These are phyloP conservation scores for Agapornis canus DNA, from an alignment of 2,797 vertebrate species.

Conservation along the genomic window DNA sequence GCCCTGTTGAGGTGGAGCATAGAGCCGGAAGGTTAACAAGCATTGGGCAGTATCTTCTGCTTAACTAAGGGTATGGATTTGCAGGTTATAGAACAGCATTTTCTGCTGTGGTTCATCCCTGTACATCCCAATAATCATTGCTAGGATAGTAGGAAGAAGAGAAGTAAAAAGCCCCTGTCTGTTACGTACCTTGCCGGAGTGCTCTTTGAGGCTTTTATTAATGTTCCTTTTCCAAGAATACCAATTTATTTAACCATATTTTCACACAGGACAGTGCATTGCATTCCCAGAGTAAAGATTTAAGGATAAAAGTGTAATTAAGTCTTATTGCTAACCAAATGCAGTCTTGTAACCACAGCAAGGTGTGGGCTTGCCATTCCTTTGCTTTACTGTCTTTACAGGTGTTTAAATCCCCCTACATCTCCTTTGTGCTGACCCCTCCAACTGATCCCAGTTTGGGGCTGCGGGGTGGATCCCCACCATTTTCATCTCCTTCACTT, in stretches of 20 bases:
- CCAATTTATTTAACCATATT: neutral
- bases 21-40: neutral
- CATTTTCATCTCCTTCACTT: rapidly evolving
- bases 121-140: neutral
- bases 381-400: neutral
- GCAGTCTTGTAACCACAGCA: neutral
- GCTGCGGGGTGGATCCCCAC: neutral
- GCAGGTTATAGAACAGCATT: neutral
- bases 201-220: neutral
- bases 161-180: rapidly evolving
- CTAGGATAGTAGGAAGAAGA: neutral
- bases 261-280: neutral
- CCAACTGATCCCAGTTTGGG: rapidly evolving
- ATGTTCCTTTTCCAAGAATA: neutral
- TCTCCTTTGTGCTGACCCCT: neutral
- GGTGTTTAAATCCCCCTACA: neutral
- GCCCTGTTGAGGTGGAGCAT: neutral
- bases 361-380: neutral
- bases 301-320: neutral
- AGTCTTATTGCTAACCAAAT: neutral
- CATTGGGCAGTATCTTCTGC: neutral
- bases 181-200: neutral
- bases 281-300: neutral
- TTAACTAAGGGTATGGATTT: neutral
- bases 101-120: neutral